Base-by-base conservation (phyloP, 2,113 vertebrate genomes). In the Ploceus nigricollis region DNA sequence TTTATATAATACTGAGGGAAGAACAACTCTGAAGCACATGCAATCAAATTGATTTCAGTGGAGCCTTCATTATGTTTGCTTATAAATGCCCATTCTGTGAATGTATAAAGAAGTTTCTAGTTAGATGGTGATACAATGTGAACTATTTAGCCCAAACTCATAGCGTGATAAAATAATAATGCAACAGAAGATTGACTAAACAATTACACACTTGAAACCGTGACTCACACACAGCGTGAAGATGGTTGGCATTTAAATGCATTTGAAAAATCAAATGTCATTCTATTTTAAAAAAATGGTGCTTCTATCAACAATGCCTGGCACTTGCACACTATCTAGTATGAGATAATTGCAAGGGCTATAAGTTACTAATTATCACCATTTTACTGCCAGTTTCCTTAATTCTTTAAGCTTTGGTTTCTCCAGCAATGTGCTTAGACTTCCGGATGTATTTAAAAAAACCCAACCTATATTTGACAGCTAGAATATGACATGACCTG, bases 211-310 rank as follows among this genome's bases (percentile, higher is more conserved):
- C 90, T 95, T 89, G 60, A 94, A 95, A 76, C n/a, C 3, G 5
- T 95, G 96, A 96, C 80, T 97, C 96, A 93, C n/a, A 92, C 94
- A 82, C 54, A 94, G 73, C 44, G 11, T 60, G 84, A 93, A 94
- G 70, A 96, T 71, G 27, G 82, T 10, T 96, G 85, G 90, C 88
- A 96, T 96, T 96, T 95, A 93, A 94, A 93, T 48, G 57, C 70
- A 87, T 80, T 95, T 6, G 18, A 76, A 84, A 96, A 93, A 93
- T 93, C 63, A 80, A 93, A 91, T 87, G 90, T 91, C 86, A 86
- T 76, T 87, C 65, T 54, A 82, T 58, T 75, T 5, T 48, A 93
- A 89, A 82, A 91, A 83, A 77, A 68, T 30, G 30, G 57, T 2
- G 4, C 40, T 89, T 56, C 2, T 75, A 88, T 82, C 90, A 94